Evolutionary conservation across 2,888 invertebrate genomes (phyloP).

Genomic region (Amphiduros pacificus): DNA sequence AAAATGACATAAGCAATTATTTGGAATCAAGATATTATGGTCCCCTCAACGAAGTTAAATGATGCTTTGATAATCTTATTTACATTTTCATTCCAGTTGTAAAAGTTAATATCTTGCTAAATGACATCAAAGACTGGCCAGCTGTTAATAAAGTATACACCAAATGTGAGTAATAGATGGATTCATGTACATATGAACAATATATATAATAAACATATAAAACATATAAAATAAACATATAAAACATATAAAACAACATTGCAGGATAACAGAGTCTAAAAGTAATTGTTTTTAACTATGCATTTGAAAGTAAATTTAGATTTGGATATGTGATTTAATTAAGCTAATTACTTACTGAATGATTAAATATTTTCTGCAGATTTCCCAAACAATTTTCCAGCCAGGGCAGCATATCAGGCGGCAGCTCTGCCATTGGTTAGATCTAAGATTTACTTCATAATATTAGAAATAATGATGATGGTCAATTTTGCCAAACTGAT

Average conservation of each 20-base stretch:
- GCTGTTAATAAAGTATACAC: constrained; percentile 79
- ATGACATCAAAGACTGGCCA: constrained; percentile 78
- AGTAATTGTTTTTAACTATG: too few species aligned
- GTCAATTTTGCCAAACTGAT: too few species aligned
- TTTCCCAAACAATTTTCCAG: constrained; percentile 70
- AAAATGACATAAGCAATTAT: too few species aligned
- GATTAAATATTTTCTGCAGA: too few species aligned
- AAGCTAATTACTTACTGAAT: neutral
- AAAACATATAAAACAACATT: neutral
- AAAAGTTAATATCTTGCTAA: constrained; percentile 81
- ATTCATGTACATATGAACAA: neutral
- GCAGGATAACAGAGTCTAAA: neutral
- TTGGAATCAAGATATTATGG: too few species aligned
- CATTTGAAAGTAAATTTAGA: too few species aligned
- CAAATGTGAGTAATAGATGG: constrained; percentile 68
- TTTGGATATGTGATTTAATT: too few species aligned
- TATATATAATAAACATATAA: too few species aligned
- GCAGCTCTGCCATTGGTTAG: constrained; percentile 72
- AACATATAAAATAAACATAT: too few species aligned
- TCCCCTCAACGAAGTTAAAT: neutral
- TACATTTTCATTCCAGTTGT: constrained; percentile 65
- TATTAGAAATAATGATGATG: too few species aligned
- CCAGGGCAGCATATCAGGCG: constrained; percentile 83
- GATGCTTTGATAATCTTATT: neutral
- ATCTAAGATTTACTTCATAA: too few species aligned